Evolutionary conservation across 2,888 invertebrate genomes (phyloP), one percentile per base, ranked within the genome.

Genomic region (Patella caerulea): DNA sequence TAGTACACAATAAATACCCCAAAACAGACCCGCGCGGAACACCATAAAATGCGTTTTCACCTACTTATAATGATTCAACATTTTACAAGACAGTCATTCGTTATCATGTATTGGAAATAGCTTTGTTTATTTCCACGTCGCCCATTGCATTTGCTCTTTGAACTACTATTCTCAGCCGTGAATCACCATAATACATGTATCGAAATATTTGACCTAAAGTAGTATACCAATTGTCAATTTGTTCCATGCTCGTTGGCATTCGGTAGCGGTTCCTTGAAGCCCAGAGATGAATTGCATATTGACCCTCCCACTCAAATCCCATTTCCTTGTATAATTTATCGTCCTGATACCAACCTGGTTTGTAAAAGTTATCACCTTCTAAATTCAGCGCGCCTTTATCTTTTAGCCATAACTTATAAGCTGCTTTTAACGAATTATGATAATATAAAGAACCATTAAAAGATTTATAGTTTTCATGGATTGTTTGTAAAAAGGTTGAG

Each of bases 341-440:
- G 17, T 76, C 75, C 70, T 79, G 76, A 45, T 59, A 76, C 79
- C 79, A 79, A 74, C 73, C 76, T 14, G 79, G 79, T 52, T 72
- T 74, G 77, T 79, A 79, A 54, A 77, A 77, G 15, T 14, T 24
- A 19, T 65, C 15, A 15, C 72, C 69, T 54, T 77, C 76, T 71
- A 77, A 19, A 52, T 79, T 73, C 15, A 79, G 70, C 15, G 72
- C 71, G 24, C 19, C 59, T 3, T 54, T 71, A 55, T 72, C 56
- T 56, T 52, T 59, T n/a, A 45, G 34, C 79, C 79, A 79, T 56
- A 77, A 56, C 14, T 73, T 34, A 4, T 71, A 34, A 19, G 79
- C 72, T 12, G 53, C 74, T 70, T 71, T 72, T 55, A 79, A 19
- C 55, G 74, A 77, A 59, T 77, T 77, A 17, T 74, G 29, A 29